Evolutionary conservation across 2,113 vertebrate genomes (phyloP).

Genomic region (Acanthisitta chloris): DNA sequence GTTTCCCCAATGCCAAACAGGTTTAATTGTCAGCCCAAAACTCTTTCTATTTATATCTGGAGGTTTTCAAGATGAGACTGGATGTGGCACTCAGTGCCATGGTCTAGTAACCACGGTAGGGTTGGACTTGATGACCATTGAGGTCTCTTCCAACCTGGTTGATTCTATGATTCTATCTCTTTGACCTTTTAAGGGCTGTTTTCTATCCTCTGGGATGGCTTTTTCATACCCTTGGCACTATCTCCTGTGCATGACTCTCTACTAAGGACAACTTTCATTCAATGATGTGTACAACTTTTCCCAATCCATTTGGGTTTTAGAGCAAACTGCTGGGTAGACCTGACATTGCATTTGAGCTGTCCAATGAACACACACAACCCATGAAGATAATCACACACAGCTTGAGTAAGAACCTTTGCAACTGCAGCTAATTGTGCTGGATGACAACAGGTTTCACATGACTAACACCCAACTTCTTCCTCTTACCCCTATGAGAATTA

Average conservation of each 20-base stretch:
- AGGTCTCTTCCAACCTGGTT: too few species aligned
- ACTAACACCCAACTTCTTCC: not conserved
- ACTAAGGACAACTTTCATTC: not conserved
- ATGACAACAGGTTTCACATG: not conserved
- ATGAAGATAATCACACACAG: not conserved
- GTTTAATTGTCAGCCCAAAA: not conserved
- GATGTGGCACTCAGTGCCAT: too few species aligned
- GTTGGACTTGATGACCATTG: too few species aligned
- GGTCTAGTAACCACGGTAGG: too few species aligned
- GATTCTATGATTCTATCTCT: too few species aligned
- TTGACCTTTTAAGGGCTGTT: not conserved
- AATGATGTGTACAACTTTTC: not conserved
- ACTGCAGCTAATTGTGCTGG: not conserved
- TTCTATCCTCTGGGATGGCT: not conserved
- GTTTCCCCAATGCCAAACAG: not conserved
- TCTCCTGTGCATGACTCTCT: not conserved
- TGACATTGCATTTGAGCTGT: not conserved
- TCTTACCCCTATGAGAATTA: not conserved
- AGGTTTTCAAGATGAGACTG: too few species aligned
- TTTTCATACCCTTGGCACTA: not conserved
- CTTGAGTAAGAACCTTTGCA: not conserved
- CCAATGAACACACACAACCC: not conserved
- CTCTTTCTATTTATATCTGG: not conserved
- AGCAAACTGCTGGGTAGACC: not conserved
- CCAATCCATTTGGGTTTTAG: not conserved